These are phyloP conservation scores for Stomatorhinus walkeri DNA, from an alignment of 2,797 vertebrate genomes.

Conservation along the genomic window DNA sequence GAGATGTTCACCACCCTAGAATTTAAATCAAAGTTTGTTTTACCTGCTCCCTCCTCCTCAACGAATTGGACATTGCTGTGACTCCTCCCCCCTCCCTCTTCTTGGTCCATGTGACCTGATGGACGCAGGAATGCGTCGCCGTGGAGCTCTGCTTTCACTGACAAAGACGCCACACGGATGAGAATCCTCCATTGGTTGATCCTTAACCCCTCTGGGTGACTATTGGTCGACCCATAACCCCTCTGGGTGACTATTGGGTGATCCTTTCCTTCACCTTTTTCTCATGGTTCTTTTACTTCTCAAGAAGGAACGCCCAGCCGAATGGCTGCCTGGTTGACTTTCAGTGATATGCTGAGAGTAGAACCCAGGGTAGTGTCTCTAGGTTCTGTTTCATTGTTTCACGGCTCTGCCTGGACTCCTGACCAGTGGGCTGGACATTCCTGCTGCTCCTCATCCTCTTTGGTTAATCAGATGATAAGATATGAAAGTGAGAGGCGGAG, in stretches of 20 bases:
- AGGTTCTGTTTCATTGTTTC: background rate
- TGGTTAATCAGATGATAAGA: background rate
- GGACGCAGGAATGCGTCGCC: background rate
- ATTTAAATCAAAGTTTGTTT: constrained; percentile 8
- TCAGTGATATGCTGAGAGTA: background rate
- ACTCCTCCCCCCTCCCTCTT: background rate
- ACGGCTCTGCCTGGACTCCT: constrained; percentile 15
- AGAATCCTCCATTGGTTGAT: background rate
- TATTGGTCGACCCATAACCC: background rate
- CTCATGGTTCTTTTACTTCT: constrained; percentile 5
- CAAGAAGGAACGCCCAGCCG: background rate
- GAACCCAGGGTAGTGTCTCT: background rate
- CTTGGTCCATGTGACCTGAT: background rate
- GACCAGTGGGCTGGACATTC: background rate
- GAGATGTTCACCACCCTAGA: background rate
- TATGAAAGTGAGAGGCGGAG: background rate
- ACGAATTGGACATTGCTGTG: constrained; percentile 20
- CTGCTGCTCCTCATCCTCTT: constrained; percentile 1
- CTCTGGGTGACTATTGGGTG: background rate
- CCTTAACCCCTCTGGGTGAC: background rate
- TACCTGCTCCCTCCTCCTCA: constrained; percentile 14
- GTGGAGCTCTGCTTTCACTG: background rate
- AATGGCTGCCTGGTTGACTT: background rate
- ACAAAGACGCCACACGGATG: background rate
- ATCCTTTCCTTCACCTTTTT: background rate